Base-by-base conservation (phyloP, 2,113 vertebrate species). In the Pogona vitticeps region DNA sequence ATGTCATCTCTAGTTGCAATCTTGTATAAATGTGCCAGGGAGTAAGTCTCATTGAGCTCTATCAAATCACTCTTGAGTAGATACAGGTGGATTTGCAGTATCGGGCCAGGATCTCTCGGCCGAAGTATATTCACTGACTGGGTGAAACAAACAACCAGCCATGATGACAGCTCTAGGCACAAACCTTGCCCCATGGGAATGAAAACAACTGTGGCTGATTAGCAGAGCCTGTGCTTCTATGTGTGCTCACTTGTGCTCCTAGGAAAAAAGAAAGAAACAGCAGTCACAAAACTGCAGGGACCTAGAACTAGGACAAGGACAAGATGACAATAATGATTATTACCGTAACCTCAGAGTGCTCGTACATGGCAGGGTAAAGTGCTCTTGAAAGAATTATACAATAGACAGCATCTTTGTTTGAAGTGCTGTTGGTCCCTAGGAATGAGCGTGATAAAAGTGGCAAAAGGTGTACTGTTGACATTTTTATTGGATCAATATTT, bases 401-500 rank as follows among this genome's bases (percentile, higher is more conserved):
- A 26, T 42, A 46, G 31, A 5, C 72, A 84, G 83, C 72, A 65
- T 76, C 31, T 38, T 65, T 76, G 83, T 65, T 76, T 65, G 83
- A 65, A 84, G 58, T 65, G 59, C 72, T 76, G 38, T 65, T 65
- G 59, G 59, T 76, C 20, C 72, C 38, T 63, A 38, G 46, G 59
- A 65, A 76, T 52, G 38, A 46, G 6, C 42, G 12, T 46, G 83
- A 84, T 76, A 76, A 76, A 83, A 76, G 83, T 36, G 40, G 59
- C 14, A 52, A 67, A 76, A 76, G 38, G 46, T n/a, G n/a, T n/a
- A n/a, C 38, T 46, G 59, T 67, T 65, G 72, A 84, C 83, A 67
- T 65, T 65, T 84, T 65, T 84, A 84, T 84, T 84, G 40, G 59
- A 65, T 84, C 72, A 84, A 52, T 84, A 84, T 84, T 65, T 76